Conservation (phyloP, 2,113 vertebrate genomes). For the Catharus fuscescens region DNA sequence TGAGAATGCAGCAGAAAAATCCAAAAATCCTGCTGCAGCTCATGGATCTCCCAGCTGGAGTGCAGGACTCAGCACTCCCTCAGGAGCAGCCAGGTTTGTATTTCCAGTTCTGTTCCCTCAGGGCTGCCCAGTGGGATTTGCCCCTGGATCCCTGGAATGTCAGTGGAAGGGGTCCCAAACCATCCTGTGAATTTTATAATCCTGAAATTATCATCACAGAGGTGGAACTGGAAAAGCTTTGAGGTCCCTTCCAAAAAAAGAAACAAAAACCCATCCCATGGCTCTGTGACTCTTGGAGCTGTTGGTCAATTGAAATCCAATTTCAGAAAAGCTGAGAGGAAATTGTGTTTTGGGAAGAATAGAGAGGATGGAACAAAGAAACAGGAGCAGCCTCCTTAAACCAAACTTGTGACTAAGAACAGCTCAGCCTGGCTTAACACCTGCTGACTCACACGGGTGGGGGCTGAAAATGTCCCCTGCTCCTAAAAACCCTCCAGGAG, state of each 20-base stretch:
- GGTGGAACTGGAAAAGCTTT: neutral
- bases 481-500: too few species aligned
- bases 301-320: neutral
- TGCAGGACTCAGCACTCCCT: too few species aligned
- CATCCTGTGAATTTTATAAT: neutral
- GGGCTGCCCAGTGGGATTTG: neutral
- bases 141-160: neutral
- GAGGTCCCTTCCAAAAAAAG: neutral
- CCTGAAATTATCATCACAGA: neutral
- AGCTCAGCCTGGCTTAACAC: neutral
- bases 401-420: neutral
- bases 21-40: too few species aligned
- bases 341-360: neutral
- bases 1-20: too few species aligned
- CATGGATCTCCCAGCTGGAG: too few species aligned
- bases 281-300: neutral
- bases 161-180: neutral
- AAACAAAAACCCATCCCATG: too few species aligned
- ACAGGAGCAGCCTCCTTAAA: neutral
- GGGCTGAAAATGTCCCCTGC: too few species aligned
- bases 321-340: neutral
- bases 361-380: neutral
- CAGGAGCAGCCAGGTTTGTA: too few species aligned
- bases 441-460: too few species aligned
- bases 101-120: too few species aligned